Evolutionary conservation across 2,888 invertebrate genomes (phyloP), one percentile per base, ranked within the genome.

Genomic region (Abscondita cerata): DNA sequence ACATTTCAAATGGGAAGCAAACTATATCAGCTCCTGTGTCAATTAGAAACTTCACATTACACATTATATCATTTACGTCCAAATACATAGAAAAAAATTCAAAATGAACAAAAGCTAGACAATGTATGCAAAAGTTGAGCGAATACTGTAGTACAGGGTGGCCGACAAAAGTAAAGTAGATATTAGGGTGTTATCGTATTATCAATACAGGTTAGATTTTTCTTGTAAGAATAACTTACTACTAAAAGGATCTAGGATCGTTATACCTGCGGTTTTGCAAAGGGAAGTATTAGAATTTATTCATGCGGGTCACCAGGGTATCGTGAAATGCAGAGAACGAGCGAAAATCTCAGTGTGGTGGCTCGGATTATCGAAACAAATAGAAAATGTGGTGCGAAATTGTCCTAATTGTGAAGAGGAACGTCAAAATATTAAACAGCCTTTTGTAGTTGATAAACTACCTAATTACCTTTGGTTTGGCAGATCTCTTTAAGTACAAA

Each of bases 251-350:
- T 54, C 67, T 36, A 54, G 68, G 44, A 41, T 72, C 9, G 51
- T 72, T 1, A 70, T 73, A 51, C 72, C 72, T 11, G 18, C 13
- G 13, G 8, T 20, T 0, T 38, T 70, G 33, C 66, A 62, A 41
- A 9, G 34, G 15, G 68, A 72, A 47, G 50, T 70, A 3, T 44
- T 72, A 15, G 16, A 56, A 16, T 46, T 51, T 48, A 52, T 74
- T 4, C 71, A 75, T 46, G 60, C 57, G 25, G 72, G 73, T 1
- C 74, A 74, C 52, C 60, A 69, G 0, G 73, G 73, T 0, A 66
- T 73, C 19, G 67, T 52, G 6, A 72, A 69, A 47, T 71, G 69
- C 48, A 44, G 67, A 12, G 52, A 47, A 5, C 19, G 68, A 33
- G 72, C 70, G 2, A 64, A 65, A 48, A 67, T 65, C 15, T 64